Conservation (phyloP, 2,888 invertebrate species). For the Trichogramma evanescens region DNA sequence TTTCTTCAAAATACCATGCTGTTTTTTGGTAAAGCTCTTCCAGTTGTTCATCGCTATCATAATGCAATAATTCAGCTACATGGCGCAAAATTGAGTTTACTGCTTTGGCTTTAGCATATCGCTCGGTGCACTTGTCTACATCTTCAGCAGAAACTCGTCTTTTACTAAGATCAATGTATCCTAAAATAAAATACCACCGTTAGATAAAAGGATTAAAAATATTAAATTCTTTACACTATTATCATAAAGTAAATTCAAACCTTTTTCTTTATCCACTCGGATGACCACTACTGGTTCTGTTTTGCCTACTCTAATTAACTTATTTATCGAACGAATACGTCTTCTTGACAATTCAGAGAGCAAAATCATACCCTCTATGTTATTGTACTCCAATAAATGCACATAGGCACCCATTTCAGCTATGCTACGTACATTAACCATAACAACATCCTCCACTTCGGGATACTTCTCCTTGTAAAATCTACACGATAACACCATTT, state of each 20-base stretch:
- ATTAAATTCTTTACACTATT: background rate
- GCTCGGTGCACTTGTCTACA: slow-evolving; percentile 95
- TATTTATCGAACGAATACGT: slow-evolving; percentile 98
- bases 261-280: slow-evolving; percentile 99
- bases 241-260: slow-evolving; percentile 45
- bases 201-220: background rate
- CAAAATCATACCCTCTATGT: slow-evolving; percentile 98
- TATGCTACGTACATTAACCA: slow-evolving; percentile 97
- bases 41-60: slow-evolving; percentile 83
- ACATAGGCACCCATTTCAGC: slow-evolving; percentile 99
- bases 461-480: slow-evolving; percentile 97
- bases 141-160: slow-evolving; percentile 97
- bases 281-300: slow-evolving; percentile 99
- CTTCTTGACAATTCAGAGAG: slow-evolving; percentile 95
- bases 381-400: slow-evolving; percentile 94
- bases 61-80: slow-evolving; percentile 90
- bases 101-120: slow-evolving; percentile 96
- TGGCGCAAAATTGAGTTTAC: slow-evolving; percentile 96
- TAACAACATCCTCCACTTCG: slow-evolving; percentile 97
- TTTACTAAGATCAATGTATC: slow-evolving; percentile 99
- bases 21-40: slow-evolving; percentile 94
- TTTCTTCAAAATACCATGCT: slow-evolving; percentile 97
- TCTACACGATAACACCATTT: slow-evolving; percentile 89
- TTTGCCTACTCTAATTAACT: slow-evolving; percentile 95
- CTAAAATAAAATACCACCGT: slow-evolving; percentile 46